phyloP scores from a whole-genome alignment of 2,888 invertebrate species.

The Aelia acuminata region DNA sequence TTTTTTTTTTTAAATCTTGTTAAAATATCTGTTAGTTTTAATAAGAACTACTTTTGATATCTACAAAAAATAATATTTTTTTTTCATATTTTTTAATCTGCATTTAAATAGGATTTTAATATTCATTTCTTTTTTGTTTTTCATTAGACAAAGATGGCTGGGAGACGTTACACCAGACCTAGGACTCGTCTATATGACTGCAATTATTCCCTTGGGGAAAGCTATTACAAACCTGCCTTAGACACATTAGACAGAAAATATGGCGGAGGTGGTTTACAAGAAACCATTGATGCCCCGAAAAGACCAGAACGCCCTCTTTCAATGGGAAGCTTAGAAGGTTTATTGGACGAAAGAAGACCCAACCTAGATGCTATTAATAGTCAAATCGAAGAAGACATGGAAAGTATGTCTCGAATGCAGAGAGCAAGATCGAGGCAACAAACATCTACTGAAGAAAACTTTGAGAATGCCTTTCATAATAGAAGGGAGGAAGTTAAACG shows the following conservation, averaged over 20 bases:
- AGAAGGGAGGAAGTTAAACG: slow-evolving; percentile 66
- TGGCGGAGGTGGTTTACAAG: slow-evolving; percentile 60
- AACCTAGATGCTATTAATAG: slow-evolving; percentile 21
- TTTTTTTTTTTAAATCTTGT: background rate
- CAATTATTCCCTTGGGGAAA: slow-evolving; percentile 88
- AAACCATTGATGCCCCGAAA: slow-evolving; percentile 62
- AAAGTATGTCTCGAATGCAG: slow-evolving; percentile 71
- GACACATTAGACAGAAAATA: slow-evolving; percentile 68
- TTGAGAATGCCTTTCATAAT: slow-evolving; percentile 69
- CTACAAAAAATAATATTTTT: background rate
- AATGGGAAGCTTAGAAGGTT: slow-evolving; percentile 63
- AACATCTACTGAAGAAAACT: slow-evolving; percentile 75
- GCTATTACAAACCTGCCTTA: slow-evolving; percentile 82
- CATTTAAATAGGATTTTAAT: background rate
- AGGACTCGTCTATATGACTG: slow-evolving; percentile 88
- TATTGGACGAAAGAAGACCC: slow-evolving; percentile 54
- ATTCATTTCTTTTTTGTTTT: background rate
- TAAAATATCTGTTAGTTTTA: background rate
- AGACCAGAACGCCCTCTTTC: slow-evolving; percentile 59
- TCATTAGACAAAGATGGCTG: slow-evolving; percentile 35
- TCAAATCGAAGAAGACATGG: slow-evolving; percentile 69
- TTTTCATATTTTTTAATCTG: background rate
- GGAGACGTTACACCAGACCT: slow-evolving; percentile 70
- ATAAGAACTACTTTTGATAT: background rate
- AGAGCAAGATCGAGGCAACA: slow-evolving; percentile 67